Evolutionary conservation across 2,113 vertebrate species (phyloP).

Genomic region (Hirundichthys speculiger): DNA sequence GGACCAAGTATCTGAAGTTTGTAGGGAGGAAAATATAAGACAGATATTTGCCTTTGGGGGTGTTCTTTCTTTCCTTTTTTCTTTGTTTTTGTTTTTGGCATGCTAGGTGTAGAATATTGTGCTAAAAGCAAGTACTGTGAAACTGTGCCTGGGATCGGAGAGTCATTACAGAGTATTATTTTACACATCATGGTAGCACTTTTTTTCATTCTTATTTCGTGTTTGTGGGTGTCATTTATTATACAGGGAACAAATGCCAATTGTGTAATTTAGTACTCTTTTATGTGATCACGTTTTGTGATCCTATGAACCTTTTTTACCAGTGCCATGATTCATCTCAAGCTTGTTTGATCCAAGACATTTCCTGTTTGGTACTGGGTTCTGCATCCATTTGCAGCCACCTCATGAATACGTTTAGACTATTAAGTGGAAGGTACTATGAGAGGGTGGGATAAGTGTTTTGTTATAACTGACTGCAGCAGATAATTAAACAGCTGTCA

Average conservation of each 20-base stretch:
- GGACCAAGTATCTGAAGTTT: slow-evolving; percentile 39
- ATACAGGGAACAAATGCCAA: slow-evolving; percentile 54
- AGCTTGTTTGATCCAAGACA: slow-evolving; percentile 40
- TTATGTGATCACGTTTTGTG: slow-evolving; percentile 50
- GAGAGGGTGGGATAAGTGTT: slow-evolving; percentile 9
- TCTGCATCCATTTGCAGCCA: slow-evolving; percentile 42
- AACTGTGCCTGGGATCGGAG: slow-evolving; percentile 70
- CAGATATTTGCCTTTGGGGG: slow-evolving; percentile 61
- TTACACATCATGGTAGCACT: slow-evolving; percentile 67
- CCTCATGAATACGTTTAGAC: slow-evolving; percentile 16
- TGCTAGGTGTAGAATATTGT: slow-evolving; percentile 73
- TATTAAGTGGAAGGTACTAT: slow-evolving; percentile 5
- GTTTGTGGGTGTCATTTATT: slow-evolving; percentile 55
- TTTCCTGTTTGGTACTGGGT: slow-evolving; percentile 34
- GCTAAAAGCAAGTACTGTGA: slow-evolving; percentile 60
- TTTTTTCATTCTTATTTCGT: slow-evolving; percentile 51
- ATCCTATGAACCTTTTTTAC: slow-evolving; percentile 57
- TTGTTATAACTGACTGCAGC: slow-evolving; percentile 18
- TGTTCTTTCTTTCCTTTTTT: slow-evolving; percentile 2
- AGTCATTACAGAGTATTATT: slow-evolving; percentile 59
- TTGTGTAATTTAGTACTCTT: slow-evolving; percentile 46
- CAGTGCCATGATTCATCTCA: slow-evolving; percentile 70
- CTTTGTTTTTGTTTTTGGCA: slow-evolving; percentile 61
- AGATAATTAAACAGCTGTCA: slow-evolving; percentile 49
- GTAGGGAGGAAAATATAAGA: slow-evolving; percentile 33